Conservation (phyloP, 2,888 invertebrate species). For the Caenorhabditis angaria region DNA sequence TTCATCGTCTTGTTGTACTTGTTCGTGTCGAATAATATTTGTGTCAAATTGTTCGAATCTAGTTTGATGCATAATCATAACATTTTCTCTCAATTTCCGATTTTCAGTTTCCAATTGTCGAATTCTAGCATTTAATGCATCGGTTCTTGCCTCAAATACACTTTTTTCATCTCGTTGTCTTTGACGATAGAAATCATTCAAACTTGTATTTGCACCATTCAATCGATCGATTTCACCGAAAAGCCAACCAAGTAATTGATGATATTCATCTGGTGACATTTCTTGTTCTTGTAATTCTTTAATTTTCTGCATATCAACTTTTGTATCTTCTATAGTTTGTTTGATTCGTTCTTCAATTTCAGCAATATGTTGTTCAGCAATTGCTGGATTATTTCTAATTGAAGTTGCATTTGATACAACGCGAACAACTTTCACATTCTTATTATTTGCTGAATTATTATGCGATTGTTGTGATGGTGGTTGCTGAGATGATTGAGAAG, state of each 20-base stretch:
- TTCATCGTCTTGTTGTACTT: constrained; percentile 21
- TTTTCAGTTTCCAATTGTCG: constrained; percentile 40
- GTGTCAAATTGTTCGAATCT: constrained; percentile 4
- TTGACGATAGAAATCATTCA: constrained; percentile 35
- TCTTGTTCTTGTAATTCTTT: constrained; percentile 32
- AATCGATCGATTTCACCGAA: constrained; percentile 31
- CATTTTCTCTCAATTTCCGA: constrained; percentile 32
- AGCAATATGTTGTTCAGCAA: constrained; percentile 19
- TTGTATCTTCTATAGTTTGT: constrained; percentile 24
- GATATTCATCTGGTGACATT: constrained; percentile 32
- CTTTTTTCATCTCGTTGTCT: constrained; percentile 29
- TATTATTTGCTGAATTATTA: constrained; percentile 8
- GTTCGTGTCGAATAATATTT: constrained; percentile 9
- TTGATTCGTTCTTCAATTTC: constrained; percentile 34
- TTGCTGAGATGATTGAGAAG: constrained; percentile 7
- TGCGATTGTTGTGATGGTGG: constrained; percentile 16
- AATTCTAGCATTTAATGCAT: constrained; percentile 26
- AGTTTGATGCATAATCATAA: constrained; percentile 21
- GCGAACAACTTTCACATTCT: constrained; percentile 29
- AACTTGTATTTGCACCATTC: constrained; percentile 20
- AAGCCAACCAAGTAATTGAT: constrained; percentile 19
- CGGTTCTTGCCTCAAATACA: constrained; percentile 24
- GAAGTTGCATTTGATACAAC: constrained; percentile 11
- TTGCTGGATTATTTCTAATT: constrained; percentile 15
- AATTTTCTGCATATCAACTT: constrained; percentile 23